Percentiles rank a stretch among this genome's conserved stretches.
These are phyloP conservation scores for Sphaeridia pumilis DNA, from an alignment of 2,888 invertebrate genomes.

Conservation along the genomic window DNA sequence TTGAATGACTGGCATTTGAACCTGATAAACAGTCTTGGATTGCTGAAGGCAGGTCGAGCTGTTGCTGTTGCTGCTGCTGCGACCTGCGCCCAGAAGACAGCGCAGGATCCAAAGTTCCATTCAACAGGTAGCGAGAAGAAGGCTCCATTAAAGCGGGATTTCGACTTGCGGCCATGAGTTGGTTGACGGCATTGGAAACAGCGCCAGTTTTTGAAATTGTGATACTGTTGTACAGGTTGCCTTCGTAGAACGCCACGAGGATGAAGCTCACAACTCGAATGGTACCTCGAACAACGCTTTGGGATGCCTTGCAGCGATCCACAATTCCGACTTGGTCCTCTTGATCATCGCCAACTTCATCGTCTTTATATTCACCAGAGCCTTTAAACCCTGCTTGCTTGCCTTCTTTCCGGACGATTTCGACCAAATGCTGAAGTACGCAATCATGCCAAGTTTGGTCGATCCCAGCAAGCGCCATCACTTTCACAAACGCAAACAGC, in stretches of 20 bases:
- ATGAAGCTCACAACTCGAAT: slow-evolving; percentile 29
- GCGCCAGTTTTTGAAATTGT: slow-evolving; percentile 28
- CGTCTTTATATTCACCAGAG: background rate
- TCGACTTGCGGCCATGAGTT: slow-evolving; percentile 16
- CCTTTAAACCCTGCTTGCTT: background rate
- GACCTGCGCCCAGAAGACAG: background rate
- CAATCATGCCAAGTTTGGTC: slow-evolving; percentile 29
- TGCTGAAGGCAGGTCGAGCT: background rate
- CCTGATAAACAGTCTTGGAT: slow-evolving; percentile 31
- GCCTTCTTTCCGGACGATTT: slow-evolving; percentile 16
- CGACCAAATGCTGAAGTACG: slow-evolving; percentile 22
- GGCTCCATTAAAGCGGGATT: background rate
- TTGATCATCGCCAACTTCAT: background rate
- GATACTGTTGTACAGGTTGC: slow-evolving; percentile 30
- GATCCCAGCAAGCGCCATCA: slow-evolving; percentile 22
- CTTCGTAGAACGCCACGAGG: slow-evolving; percentile 28
- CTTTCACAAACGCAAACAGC: slow-evolving; percentile 23
- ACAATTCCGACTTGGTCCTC: slow-evolving; percentile 3
- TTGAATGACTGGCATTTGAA: slow-evolving; percentile 20
- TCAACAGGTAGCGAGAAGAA: no score
- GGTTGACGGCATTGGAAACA: slow-evolving; percentile 23
- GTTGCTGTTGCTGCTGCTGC: background rate
- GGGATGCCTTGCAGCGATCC: slow-evolving; percentile 24
- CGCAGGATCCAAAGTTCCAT: background rate
- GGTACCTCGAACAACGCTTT: slow-evolving; percentile 23